Conservation (phyloP, 2,113 vertebrate genomes). For the Terrapene triunguis region DNA sequence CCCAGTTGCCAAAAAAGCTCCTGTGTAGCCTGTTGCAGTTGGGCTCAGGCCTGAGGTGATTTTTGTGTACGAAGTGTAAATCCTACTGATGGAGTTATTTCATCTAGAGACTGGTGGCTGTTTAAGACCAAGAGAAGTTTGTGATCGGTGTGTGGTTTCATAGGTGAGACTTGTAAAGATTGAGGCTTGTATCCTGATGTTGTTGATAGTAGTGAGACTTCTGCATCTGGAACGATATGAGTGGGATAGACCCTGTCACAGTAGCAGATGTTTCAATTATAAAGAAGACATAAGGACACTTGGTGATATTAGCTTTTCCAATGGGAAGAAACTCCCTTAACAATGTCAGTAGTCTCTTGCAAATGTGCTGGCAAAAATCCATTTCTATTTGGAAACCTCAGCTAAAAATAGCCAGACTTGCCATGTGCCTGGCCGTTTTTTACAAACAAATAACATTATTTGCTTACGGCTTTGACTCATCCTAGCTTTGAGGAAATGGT, state of each 20-base stretch:
- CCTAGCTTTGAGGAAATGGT: not conserved
- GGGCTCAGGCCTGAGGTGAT: not conserved
- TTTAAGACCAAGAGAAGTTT: not conserved
- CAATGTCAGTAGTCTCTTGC: constrained; percentile 5
- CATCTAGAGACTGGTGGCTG: rapidly evolving
- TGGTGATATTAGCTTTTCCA: not conserved
- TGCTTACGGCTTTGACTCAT: not conserved
- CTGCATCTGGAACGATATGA: not conserved
- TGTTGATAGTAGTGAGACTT: not conserved
- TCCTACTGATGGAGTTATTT: not conserved
- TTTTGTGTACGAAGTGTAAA: not conserved
- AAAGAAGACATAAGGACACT: not conserved
- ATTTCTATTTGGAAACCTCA: constrained; percentile 17
- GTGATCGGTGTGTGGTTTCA: not conserved
- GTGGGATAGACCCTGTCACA: not conserved
- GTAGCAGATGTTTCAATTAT: not conserved
- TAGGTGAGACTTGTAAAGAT: not conserved
- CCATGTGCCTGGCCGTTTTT: not conserved
- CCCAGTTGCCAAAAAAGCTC: not conserved
- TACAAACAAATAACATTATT: not conserved
- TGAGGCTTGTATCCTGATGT: not conserved
- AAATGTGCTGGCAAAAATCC: not conserved
- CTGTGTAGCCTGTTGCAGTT: not conserved
- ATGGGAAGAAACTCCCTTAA: not conserved
- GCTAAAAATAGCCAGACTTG: not conserved